Conservation (phyloP, 2,888 invertebrate species). For the Apeira syringaria region DNA sequence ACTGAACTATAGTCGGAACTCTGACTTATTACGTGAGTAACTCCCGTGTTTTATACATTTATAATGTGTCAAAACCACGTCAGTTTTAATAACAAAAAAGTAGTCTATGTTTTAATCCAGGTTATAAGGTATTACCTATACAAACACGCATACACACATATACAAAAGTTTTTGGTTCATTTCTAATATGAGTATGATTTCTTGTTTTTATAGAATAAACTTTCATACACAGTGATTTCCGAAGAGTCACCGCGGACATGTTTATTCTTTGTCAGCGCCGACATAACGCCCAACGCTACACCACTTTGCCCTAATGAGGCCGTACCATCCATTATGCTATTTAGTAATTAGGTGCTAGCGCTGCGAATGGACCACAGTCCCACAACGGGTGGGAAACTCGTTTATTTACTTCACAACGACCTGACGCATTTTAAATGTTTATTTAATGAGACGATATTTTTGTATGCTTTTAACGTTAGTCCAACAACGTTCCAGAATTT, state of each 20-base stretch:
- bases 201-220: too few species aligned
- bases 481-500: neutral
- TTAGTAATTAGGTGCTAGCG: constrained; percentile 71
- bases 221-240: neutral
- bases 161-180: too few species aligned
- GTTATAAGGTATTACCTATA: too few species aligned
- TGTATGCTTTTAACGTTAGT: constrained; percentile 25
- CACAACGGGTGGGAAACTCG: constrained; percentile 35
- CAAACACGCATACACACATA: too few species aligned
- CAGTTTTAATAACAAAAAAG: too few species aligned
- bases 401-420: constrained; percentile 45
- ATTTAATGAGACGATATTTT: constrained; percentile 32
- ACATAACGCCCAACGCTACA: constrained; percentile 38
- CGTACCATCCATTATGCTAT: constrained; percentile 70
- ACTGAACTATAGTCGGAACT: too few species aligned
- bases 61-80: too few species aligned
- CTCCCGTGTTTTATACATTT: too few species aligned
- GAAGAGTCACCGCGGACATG: constrained; percentile 2
- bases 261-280: constrained; percentile 21
- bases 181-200: too few species aligned
- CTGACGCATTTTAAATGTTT: constrained; percentile 39
- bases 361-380: constrained; percentile 52
- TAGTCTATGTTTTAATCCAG: too few species aligned
- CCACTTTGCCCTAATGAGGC: constrained; percentile 63
- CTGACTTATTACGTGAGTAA: too few species aligned